Base-by-base conservation (phyloP, 2,888 invertebrate species). In the Halictus ligatus region DNA sequence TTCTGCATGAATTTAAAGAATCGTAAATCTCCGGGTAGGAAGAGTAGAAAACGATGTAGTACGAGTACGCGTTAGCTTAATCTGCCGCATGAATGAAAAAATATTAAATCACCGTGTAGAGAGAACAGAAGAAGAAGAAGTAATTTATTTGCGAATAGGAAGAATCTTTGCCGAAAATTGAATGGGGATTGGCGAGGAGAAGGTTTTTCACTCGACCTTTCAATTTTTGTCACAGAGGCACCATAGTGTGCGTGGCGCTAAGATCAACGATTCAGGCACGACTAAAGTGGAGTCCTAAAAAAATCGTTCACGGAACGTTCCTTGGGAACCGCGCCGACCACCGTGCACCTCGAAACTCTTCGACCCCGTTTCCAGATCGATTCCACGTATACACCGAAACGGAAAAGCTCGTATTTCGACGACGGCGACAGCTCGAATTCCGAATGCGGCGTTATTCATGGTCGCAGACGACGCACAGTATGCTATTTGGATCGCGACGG, bases 351-450 rank as follows among this genome's bases (percentile, higher is more conserved):
- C 67, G 29, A 67, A 67, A 67, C 67, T 67, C 67, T 67, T 35
- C 67, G 35, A 67, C 67, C 67, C 67, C 67, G 67, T 67, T 35
- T 29, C 35, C 67, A 67, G 29, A 67, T 67, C 67, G 67, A 67
- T 67, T 67, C 67, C 29, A 67, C 67, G 67, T 67, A 35, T 35
- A 35, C 67, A 67, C 40, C 35, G 21, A 69, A 21, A 69, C 35
- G 40, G 21, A 21, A 35, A 69, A 69, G 40, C 69, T 35, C 69
- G 35, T 69, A 69, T 75, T 60, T 75, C 58, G 40, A 35, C 75
- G 35, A 35, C 43, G 69, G 43, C 69, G 69, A 69, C 40, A 69
- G 54, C 64, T 64, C 29, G 64, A 29, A 76, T 76, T 29, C 29
- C 64, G 76, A 29, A 25, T 25, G 25, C 29, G 18, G 15, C 60